Conservation (phyloP, 2,113 vertebrate species). For the Lichenostomus cassidix region DNA sequence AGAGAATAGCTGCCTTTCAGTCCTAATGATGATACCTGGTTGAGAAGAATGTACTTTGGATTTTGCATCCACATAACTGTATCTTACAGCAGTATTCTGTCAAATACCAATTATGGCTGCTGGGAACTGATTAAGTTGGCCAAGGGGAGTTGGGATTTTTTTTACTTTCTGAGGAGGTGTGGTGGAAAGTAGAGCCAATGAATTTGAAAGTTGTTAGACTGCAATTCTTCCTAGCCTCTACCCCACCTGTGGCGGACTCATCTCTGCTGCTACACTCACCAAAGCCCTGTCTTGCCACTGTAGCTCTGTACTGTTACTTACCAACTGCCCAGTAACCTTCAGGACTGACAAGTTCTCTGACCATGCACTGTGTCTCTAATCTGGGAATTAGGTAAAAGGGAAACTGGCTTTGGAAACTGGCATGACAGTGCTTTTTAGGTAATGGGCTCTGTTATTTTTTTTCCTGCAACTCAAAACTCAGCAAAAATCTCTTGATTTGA, state of each 20-base stretch:
- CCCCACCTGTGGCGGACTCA: not conserved
- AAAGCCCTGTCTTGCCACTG: not conserved
- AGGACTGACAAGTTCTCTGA: not conserved
- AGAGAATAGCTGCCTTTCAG: not conserved
- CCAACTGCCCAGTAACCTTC: not conserved
- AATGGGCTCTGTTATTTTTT: not conserved
- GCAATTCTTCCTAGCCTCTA: not conserved
- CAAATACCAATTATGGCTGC: not conserved
- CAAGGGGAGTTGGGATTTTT: not conserved
- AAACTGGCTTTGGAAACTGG: not conserved
- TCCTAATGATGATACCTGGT: accelerated
- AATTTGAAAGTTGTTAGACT: not conserved
- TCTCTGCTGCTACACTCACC: not conserved
- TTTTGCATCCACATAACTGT: not conserved
- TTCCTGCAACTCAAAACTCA: not conserved
- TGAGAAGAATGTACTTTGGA: not conserved
- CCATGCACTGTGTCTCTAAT: not conserved
- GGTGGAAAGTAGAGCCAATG: accelerated
- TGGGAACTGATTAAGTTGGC: not conserved
- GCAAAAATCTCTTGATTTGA: not conserved
- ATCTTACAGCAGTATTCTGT: not conserved
- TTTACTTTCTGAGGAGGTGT: accelerated
- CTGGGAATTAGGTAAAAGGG: not conserved
- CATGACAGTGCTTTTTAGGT: not conserved
- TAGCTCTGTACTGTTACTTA: not conserved